These are phyloP conservation scores for Paralinhomoeus sp. DNA, from an alignment of 2,888 invertebrate genomes.

Conservation along the genomic window DNA sequence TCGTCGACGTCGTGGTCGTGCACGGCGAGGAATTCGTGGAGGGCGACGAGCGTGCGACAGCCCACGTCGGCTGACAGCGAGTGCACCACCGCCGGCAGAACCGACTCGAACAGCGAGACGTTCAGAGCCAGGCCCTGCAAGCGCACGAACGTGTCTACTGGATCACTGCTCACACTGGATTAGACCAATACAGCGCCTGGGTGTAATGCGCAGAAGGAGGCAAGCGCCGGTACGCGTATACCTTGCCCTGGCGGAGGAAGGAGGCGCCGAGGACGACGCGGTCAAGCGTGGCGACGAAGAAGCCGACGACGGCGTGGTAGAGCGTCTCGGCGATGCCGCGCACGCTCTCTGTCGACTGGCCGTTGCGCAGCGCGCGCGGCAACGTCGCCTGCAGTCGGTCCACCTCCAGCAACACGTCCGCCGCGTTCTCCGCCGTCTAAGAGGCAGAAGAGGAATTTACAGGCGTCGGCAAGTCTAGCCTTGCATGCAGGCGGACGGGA, in stretches of 20 bases:
- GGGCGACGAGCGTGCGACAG: slow-evolving; percentile 48
- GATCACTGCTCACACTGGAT: not conserved
- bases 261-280: slow-evolving; percentile 45
- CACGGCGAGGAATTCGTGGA: slow-evolving; percentile 23
- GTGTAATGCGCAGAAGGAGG: not conserved
- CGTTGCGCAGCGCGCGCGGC: too few relatives aligned
- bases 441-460: too few relatives aligned
- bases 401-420: not conserved
- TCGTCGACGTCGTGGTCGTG: not conserved
- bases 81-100: slow-evolving; percentile 52
- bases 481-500: too few relatives aligned
- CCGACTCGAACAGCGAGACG: slow-evolving; percentile 50
- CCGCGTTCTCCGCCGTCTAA: too few relatives aligned
- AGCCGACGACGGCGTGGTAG: slow-evolving; percentile 53
- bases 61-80: slow-evolving; percentile 56
- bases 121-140: slow-evolving; percentile 43
- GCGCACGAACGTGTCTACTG: not conserved
- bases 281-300: slow-evolving; percentile 51
- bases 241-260: slow-evolving; percentile 42
- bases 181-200: not conserved
- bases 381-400: slow-evolving; percentile 8
- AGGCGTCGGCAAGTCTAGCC: too few relatives aligned
- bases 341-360: slow-evolving; percentile 58
- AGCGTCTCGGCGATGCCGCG: slow-evolving; percentile 53
- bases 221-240: slow-evolving; percentile 4